Percentiles rank a stretch among this genome's conserved stretches.
Evolutionary conservation across 2,888 invertebrate genomes (phyloP).

Genomic region (Resseliella maxima): DNA sequence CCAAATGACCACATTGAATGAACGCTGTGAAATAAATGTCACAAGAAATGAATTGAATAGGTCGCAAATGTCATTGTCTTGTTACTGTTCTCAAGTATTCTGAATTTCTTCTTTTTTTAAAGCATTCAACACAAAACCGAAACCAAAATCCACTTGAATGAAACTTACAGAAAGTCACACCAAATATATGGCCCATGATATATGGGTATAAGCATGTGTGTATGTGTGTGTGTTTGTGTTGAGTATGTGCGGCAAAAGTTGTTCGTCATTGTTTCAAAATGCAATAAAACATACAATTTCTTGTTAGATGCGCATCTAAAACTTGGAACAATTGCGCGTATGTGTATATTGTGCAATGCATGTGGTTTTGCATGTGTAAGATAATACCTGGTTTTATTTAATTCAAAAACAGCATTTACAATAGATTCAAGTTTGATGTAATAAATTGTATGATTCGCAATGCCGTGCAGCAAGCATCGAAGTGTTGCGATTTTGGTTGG

Average conservation of each 20-base stretch:
- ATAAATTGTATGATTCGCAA: neutral
- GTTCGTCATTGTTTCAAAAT: slow-evolving; percentile 8
- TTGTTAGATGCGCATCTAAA: neutral
- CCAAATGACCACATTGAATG: neutral
- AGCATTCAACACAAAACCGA: too few relatives aligned
- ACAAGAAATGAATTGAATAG: neutral
- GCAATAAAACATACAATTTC: slow-evolving; percentile 31
- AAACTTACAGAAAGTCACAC: too few relatives aligned
- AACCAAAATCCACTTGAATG: too few relatives aligned
- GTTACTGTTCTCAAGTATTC: too few relatives aligned
- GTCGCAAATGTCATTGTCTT: neutral
- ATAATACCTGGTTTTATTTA: slow-evolving; percentile 27
- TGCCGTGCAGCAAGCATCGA: neutral
- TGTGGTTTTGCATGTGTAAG: neutral
- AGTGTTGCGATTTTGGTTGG: neutral
- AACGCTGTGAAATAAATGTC: neutral
- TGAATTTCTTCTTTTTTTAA: neutral
- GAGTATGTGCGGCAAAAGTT: slow-evolving; percentile 46
- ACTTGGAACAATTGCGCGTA: neutral
- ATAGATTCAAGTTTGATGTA: neutral
- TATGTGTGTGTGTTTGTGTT: neutral
- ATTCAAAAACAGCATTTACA: neutral
- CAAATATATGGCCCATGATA: neutral
- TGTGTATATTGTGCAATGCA: neutral
- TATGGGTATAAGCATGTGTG: too few relatives aligned